phyloP scores from a whole-genome alignment of 92 coral and sea anemone species.

The Phymanthus crucifer region DNA sequence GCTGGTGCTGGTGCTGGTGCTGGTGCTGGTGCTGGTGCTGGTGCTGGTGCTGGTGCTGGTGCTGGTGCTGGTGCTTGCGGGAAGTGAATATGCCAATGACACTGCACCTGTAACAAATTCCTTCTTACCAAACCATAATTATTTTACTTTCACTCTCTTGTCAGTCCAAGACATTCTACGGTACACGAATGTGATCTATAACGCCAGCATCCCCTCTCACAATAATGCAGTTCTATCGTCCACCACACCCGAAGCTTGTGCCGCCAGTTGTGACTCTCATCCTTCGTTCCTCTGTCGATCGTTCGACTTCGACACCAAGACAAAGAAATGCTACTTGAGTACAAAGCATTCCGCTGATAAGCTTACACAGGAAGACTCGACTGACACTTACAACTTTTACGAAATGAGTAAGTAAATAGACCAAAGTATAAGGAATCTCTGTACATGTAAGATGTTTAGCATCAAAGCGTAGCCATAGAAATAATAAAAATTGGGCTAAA shows the following conservation, averaged over 20 bases:
- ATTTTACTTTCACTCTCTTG: background rate
- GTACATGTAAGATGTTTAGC: too few species aligned
- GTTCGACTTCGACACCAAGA: conserved; percentile 69
- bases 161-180: conserved; percentile 59
- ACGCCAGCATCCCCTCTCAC: conserved; percentile 58
- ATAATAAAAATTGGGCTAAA: too few species aligned
- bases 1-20: background rate
- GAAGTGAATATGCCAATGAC: too few species aligned
- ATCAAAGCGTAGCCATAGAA: too few species aligned
- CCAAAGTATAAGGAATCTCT: background rate
- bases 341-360: conserved; percentile 50
- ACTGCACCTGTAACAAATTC: too few species aligned
- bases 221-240: conserved; percentile 39
- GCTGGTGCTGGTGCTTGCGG: background rate
- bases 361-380: conserved; percentile 20
- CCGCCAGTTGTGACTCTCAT: conserved; percentile 55
- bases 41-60: conserved; percentile 11
- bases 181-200: conserved; percentile 36
- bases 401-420: conserved; percentile 65
- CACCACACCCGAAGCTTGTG: conserved; percentile 71
- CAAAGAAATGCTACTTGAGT: conserved; percentile 71
- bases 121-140: background rate
- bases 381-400: conserved; percentile 41
- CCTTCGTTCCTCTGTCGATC: conserved; percentile 74
- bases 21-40: background rate